These are phyloP conservation scores for Sorex araneus DNA, from an alignment of 2,113 vertebrate species.

Conservation along the genomic window DNA sequence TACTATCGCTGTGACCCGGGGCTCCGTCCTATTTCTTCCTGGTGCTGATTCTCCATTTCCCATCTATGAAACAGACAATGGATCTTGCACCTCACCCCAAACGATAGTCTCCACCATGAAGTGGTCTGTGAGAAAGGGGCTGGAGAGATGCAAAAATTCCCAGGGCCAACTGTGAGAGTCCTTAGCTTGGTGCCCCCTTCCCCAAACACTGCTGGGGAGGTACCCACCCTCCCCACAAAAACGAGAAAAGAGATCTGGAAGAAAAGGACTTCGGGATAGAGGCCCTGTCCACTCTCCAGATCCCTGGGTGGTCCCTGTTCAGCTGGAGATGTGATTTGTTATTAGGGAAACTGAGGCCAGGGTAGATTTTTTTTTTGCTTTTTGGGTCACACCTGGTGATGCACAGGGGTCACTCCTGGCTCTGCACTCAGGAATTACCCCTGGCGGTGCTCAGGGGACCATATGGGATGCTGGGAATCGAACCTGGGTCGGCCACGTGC, in stretches of 20 bases:
- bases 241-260: no score
- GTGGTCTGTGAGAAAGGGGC: neutral
- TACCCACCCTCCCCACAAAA: no score
- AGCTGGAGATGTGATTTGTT: neutral
- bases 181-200: no score
- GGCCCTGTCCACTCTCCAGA: neutral
- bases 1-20: neutral
- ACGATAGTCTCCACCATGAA: neutral
- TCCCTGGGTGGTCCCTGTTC: neutral
- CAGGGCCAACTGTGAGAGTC: no score
- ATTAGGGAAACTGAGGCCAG: neutral
- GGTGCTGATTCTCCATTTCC: constrained; percentile 12
- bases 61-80: neutral
- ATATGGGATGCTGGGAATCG: no score
- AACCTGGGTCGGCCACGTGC: no score
- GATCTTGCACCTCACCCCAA: neutral
- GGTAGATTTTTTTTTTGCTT: neutral
- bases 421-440: no score
- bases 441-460: no score
- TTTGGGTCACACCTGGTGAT: no score
- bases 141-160: neutral
- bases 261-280: neutral
- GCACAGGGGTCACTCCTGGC: no score
- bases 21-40: neutral
- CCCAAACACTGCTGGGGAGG: no score